phyloP scores from a whole-genome alignment of 2,113 vertebrate species.

The Oostethus manadensis region DNA sequence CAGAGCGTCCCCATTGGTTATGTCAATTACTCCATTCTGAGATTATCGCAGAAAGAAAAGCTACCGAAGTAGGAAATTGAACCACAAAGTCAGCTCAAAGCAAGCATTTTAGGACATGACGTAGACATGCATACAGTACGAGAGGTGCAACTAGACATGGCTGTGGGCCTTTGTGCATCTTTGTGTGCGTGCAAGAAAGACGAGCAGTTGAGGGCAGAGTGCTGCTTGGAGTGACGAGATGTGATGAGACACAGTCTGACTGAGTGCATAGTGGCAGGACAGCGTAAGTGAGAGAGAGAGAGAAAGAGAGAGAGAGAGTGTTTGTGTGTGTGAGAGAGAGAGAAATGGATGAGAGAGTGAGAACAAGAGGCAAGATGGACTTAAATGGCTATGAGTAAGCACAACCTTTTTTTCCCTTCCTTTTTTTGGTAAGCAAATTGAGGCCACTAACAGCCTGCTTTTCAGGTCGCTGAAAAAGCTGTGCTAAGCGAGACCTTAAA shows the following conservation, averaged over 20 bases:
- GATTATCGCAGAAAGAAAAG: background rate
- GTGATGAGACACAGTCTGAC: conserved; percentile 64
- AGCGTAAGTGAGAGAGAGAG: conserved; percentile 36
- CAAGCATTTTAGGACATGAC: conserved; percentile 1
- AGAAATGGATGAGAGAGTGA: conserved; percentile 23
- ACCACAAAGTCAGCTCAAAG: conserved; percentile 1
- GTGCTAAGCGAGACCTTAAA: conserved; percentile 48
- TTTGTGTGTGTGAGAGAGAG: conserved; percentile 1
- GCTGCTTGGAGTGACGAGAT: conserved; percentile 59
- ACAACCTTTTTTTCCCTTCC: conserved; percentile 19
- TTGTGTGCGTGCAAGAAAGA: conserved; percentile 31
- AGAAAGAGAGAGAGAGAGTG: conserved; percentile 37
- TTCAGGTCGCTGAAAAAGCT: conserved; percentile 59
- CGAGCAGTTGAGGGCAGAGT: conserved; percentile 53
- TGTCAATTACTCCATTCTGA: background rate
- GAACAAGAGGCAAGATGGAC: conserved; percentile 45
- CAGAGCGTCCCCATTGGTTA: too few species aligned
- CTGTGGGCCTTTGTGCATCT: conserved; percentile 34
- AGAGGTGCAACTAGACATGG: conserved; percentile 8
- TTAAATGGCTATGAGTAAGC: conserved; percentile 48
- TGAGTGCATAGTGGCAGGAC: conserved; percentile 56
- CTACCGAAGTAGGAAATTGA: background rate
- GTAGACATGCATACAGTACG: background rate
- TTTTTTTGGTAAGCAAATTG: conserved; percentile 51
- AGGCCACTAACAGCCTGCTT: conserved; percentile 58